Percentiles rank a stretch among this genome's conserved stretches.
These are phyloP conservation scores for Endomychus coccineus DNA, from an alignment of 2,888 invertebrate species.

Conservation along the genomic window DNA sequence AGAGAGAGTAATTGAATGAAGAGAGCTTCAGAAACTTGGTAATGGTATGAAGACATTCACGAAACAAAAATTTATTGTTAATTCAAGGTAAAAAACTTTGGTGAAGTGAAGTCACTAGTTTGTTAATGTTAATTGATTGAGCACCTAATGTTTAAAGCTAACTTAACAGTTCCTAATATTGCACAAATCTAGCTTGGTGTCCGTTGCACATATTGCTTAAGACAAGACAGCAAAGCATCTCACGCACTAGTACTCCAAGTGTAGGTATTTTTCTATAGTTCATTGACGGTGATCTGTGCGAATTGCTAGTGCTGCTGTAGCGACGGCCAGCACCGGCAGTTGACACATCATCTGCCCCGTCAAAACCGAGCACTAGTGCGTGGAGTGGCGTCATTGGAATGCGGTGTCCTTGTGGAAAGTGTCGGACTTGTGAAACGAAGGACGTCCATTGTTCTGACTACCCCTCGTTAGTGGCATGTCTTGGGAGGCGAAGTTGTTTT, in stretches of 20 bases:
- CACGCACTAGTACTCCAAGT: slow-evolving; percentile 27
- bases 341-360: too few relatives aligned
- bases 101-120: slow-evolving; percentile 12
- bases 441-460: slow-evolving; percentile 48
- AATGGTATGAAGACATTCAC: too few relatives aligned
- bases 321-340: too few relatives aligned
- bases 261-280: too few relatives aligned
- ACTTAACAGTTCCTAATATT: slow-evolving; percentile 45
- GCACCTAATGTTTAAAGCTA: slow-evolving; percentile 48
- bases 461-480: slow-evolving; percentile 57
- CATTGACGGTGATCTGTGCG: too few relatives aligned
- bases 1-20: too few relatives aligned
- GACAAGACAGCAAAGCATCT: slow-evolving; percentile 17
- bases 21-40: too few relatives aligned
- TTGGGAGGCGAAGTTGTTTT: slow-evolving; percentile 68
- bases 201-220: slow-evolving; percentile 30
- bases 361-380: slow-evolving; percentile 59
- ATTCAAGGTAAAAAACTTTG: too few relatives aligned
- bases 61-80: too few relatives aligned
- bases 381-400: slow-evolving; percentile 67
- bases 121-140: slow-evolving; percentile 36
- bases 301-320: too few relatives aligned
- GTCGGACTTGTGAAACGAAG: slow-evolving; percentile 71
- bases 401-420: slow-evolving; percentile 64
- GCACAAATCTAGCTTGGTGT: slow-evolving; percentile 44